Evolutionary conservation across 2,888 invertebrate genomes (phyloP).

Genomic region (Cyrtodaria siliqua): DNA sequence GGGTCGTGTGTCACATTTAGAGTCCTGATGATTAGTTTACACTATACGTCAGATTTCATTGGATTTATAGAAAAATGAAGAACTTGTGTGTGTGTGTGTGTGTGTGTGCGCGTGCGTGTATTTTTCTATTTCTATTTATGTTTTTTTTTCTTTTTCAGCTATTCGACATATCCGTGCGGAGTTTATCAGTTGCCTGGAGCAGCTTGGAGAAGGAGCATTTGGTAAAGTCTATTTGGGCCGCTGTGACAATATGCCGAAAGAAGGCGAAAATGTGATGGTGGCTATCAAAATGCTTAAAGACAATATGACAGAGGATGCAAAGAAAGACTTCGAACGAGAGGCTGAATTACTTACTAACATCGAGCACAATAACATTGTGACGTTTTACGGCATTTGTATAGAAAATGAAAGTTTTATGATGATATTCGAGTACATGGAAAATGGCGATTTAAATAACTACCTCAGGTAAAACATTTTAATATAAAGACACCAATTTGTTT

Average conservation of each 20-base stretch:
- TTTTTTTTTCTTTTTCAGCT: constrained; percentile 59
- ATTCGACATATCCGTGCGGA: constrained; percentile 71
- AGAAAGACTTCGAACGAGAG: constrained; percentile 86
- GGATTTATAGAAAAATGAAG: no score
- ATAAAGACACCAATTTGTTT: no score
- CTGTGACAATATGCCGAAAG: constrained; percentile 76
- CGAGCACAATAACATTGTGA: constrained; percentile 84
- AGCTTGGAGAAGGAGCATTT: constrained; percentile 86
- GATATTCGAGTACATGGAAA: constrained; percentile 85
- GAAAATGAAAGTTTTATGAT: constrained; percentile 82
- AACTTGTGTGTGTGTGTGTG: no score
- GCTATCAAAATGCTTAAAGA: constrained; percentile 85
- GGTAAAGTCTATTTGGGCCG: constrained; percentile 86
- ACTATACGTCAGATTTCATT: no score
- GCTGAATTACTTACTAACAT: constrained; percentile 84
- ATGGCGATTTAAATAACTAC: constrained; percentile 85
- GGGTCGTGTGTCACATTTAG: no score
- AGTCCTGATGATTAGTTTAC: no score
- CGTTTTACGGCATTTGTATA: constrained; percentile 83
- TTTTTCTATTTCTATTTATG: no score
- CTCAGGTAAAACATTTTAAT: constrained; percentile 82
- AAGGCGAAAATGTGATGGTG: constrained; percentile 79
- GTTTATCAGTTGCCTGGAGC: constrained; percentile 81
- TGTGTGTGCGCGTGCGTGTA: no score
- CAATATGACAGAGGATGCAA: constrained; percentile 76